phyloP scores from a whole-genome alignment of 2,888 invertebrate genomes.

The Byasa hedistus region DNA sequence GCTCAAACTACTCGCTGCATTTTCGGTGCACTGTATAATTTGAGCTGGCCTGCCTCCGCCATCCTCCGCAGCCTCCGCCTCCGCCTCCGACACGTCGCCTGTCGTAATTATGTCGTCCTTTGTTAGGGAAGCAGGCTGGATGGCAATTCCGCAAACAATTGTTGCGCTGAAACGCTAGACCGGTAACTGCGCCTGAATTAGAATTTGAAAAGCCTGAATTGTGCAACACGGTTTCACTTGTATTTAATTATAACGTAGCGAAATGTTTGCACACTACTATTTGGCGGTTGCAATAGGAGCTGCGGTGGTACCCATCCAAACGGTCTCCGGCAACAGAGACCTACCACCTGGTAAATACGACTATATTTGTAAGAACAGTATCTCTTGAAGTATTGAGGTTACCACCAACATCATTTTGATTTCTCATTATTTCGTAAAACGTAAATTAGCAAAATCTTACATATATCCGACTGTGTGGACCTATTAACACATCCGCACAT shows the following conservation, averaged over 20 bases:
- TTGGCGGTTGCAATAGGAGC: too few relatives aligned
- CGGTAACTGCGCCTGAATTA: slow-evolving; percentile 26
- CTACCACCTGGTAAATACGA: too few relatives aligned
- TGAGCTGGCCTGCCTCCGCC: slow-evolving; percentile 4
- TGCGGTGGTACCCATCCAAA: too few relatives aligned
- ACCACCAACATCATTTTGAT: too few relatives aligned
- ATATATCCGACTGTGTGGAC: too few relatives aligned
- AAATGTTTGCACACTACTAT: too few relatives aligned
- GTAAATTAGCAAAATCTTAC: too few relatives aligned
- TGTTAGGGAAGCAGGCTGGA: slow-evolving; percentile 20
- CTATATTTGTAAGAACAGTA: too few relatives aligned
- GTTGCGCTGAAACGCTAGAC: slow-evolving; percentile 25
- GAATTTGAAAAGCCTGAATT: slow-evolving; percentile 29
- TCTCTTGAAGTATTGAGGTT: too few relatives aligned
- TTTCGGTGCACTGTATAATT: slow-evolving; percentile 14
- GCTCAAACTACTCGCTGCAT: neutral
- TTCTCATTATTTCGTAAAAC: too few relatives aligned
- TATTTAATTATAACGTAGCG: slow-evolving; percentile 29
- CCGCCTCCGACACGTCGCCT: slow-evolving; percentile 22
- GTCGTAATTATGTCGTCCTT: slow-evolving; percentile 29
- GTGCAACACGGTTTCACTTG: slow-evolving; percentile 26
- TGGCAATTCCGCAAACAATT: slow-evolving; percentile 29
- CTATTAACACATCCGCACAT: too few relatives aligned
- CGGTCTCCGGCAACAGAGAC: too few relatives aligned
- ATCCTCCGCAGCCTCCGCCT: neutral